Evolutionary conservation across 1,140 invertebrate species (phyloP).

Genomic region (Triops cancriformis): DNA sequence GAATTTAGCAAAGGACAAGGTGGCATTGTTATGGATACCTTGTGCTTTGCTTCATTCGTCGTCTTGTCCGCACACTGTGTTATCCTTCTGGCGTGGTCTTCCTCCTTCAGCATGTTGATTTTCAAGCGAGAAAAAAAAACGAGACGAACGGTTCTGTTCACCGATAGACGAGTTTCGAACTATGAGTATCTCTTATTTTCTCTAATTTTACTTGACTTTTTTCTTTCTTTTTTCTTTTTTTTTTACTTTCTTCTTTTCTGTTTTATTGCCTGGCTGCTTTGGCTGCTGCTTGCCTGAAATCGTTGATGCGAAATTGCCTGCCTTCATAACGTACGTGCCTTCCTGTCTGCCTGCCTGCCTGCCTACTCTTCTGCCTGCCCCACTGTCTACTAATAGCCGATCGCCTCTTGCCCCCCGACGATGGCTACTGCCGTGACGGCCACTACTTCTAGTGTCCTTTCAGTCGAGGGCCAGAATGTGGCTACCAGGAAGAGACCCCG

Average conservation of each 20-base stretch:
- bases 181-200: not conserved
- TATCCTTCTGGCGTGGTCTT: too few species aligned
- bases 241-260: slow-evolving; percentile 22
- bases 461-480: not conserved
- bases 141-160: too few species aligned
- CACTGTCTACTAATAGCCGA: slow-evolving; percentile 7
- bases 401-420: not conserved
- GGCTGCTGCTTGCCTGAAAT: slow-evolving; percentile 6
- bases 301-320: slow-evolving; percentile 5
- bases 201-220: slow-evolving; percentile 22
- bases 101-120: too few species aligned
- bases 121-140: too few species aligned
- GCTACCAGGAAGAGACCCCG: slow-evolving; percentile 15
- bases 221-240: slow-evolving; percentile 29
- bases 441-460: slow-evolving; percentile 17
- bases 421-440: slow-evolving; percentile 5
- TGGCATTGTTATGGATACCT: too few species aligned
- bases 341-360: not conserved
- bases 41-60: too few species aligned
- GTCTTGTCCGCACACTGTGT: too few species aligned
- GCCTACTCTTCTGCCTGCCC: slow-evolving; percentile 8
- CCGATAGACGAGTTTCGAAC: too few species aligned
- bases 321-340: not conserved
- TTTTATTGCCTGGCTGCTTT: slow-evolving; percentile 1
- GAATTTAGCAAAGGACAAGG: too few species aligned